Evolutionary conservation across 2,113 vertebrate genomes (phyloP).

Genomic region (Petrocephalus zakoni): DNA sequence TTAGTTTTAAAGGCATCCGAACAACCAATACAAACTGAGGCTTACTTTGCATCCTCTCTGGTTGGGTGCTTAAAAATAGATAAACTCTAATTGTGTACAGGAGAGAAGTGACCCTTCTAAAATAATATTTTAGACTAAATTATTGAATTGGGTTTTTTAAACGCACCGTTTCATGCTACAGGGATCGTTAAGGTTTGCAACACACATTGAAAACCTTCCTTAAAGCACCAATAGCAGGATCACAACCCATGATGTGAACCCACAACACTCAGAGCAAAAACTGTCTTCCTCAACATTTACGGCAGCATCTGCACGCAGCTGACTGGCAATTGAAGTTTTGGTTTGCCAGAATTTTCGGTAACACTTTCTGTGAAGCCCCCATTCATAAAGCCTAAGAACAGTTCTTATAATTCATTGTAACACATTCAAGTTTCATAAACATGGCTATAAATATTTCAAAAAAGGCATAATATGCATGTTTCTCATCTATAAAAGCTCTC

Average conservation of each 20-base stretch:
- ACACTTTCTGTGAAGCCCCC: too few relatives aligned
- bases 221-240: background rate
- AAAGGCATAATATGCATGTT: too few relatives aligned
- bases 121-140: background rate
- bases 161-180: background rate
- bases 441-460: too few relatives aligned
- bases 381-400: too few relatives aligned
- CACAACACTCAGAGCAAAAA: background rate
- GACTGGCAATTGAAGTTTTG: background rate
- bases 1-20: background rate
- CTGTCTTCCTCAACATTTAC: background rate
- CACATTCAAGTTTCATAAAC: too few relatives aligned
- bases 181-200: background rate
- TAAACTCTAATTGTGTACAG: background rate
- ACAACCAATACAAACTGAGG: background rate
- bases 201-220: background rate
- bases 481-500: too few relatives aligned
- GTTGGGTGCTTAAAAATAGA: background rate
- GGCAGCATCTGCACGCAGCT: background rate
- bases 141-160: background rate
- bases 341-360: background rate
- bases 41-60: background rate
- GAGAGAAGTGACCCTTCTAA: background rate
- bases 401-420: too few relatives aligned
- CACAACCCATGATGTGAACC: background rate